Percentiles rank a stretch among this genome's conserved stretches.
Conservation (phyloP, 1,140 invertebrate genomes). For the Phenacoccus solenopsis region DNA sequence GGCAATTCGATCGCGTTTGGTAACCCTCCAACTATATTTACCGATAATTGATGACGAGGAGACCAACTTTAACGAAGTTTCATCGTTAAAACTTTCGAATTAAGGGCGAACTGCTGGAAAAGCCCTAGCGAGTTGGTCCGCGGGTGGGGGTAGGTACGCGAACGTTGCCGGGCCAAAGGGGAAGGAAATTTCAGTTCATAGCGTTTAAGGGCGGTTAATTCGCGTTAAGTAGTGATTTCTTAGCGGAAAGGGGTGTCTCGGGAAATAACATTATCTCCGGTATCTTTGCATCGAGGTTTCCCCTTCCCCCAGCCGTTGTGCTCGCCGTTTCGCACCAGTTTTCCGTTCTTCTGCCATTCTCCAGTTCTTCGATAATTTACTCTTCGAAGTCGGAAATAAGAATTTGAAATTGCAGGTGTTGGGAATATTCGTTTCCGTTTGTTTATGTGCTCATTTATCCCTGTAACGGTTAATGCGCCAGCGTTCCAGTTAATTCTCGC, state of each 20-base stretch:
- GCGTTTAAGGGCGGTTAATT: constrained; percentile 1
- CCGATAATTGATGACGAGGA: constrained; percentile 11
- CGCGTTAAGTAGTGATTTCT: constrained; percentile 1
- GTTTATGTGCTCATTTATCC: not conserved
- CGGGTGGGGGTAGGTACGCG: not conserved
- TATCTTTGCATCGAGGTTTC: not conserved
- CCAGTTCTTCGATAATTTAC: not conserved
- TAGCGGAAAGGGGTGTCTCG: not conserved
- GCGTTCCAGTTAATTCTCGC: not conserved
- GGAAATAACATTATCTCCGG: constrained; percentile 1
- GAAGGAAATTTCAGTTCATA: not conserved
- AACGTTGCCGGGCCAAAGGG: not conserved
- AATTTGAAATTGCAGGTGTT: constrained; percentile 2
- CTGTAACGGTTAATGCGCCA: not conserved
- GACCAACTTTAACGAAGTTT: constrained; percentile 11
- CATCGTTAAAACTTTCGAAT: constrained; percentile 12
- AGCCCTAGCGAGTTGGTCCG: not conserved
- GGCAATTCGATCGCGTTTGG: constrained; percentile 6
- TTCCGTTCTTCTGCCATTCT: not conserved
- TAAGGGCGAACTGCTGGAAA: constrained; percentile 10
- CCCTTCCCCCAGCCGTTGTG: not conserved
- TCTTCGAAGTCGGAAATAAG: not conserved
- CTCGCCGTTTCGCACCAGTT: not conserved
- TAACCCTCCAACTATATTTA: constrained; percentile 10
- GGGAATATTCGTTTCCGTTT: constrained; percentile 1